Percentiles rank a stretch among this genome's conserved stretches.
Conservation (phyloP, 2,113 vertebrate species). For the Colinus virginianus region DNA sequence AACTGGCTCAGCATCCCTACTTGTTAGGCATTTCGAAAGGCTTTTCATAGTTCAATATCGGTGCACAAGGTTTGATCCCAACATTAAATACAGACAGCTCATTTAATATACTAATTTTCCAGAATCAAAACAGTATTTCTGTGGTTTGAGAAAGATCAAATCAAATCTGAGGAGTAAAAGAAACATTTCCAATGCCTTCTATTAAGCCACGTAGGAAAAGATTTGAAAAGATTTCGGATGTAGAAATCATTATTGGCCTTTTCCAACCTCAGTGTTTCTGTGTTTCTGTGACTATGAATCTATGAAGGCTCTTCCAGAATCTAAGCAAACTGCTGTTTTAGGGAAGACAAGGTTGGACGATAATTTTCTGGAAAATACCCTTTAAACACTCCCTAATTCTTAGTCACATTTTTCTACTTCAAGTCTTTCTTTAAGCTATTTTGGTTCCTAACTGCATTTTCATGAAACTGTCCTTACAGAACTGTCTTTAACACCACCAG, state of each 20-base stretch:
- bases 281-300: background rate
- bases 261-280: too few species aligned
- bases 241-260: conserved; percentile 8
- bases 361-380: conserved; percentile 11
- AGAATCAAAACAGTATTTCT: conserved; percentile 23
- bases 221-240: background rate
- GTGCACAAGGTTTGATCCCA: background rate
- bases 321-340: background rate
- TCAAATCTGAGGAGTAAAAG: background rate
- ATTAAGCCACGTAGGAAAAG: conserved; percentile 4
- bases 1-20: background rate
- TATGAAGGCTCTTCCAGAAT: background rate
- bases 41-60: background rate
- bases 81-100: background rate
- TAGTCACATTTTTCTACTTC: background rate
- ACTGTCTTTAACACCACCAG: rapidly evolving
- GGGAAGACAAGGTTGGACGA: background rate
- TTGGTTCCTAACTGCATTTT: background rate
- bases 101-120: conserved; percentile 4
- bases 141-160: background rate
- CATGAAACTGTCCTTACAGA: background rate
- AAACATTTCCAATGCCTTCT: conserved; percentile 15
- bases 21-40: background rate
- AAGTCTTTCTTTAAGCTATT: background rate
- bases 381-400: background rate